Conservation (phyloP, 2,888 invertebrate genomes). For the Callosobruchus maculatus region DNA sequence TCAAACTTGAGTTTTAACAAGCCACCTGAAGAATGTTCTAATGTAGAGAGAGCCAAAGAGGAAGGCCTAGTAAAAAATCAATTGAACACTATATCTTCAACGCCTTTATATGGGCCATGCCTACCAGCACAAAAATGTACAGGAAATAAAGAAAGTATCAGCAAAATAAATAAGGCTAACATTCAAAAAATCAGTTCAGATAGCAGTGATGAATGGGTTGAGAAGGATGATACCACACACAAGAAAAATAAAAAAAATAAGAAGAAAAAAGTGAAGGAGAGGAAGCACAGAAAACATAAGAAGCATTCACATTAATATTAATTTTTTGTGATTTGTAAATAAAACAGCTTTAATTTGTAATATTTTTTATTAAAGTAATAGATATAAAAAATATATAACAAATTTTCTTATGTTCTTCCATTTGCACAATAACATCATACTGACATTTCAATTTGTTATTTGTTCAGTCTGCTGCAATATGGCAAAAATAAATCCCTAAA, state of each 20-base stretch:
- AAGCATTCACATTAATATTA: background rate
- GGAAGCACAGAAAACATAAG: constrained; percentile 43
- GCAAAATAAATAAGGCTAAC: too few relatives aligned
- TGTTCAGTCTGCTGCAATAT: background rate
- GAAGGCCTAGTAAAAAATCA: constrained; percentile 2
- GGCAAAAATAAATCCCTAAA: background rate
- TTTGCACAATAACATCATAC: background rate
- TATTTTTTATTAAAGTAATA: background rate
- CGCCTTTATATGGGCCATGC: background rate
- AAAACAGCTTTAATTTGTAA: background rate
- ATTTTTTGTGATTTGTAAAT: background rate
- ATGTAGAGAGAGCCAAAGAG: background rate
- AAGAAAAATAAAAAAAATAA: constrained; percentile 27
- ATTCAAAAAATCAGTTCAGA: constrained; percentile 16
- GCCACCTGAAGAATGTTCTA: background rate
- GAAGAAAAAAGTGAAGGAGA: constrained; percentile 31
- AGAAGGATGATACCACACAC: constrained; percentile 25
- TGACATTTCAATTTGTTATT: background rate
- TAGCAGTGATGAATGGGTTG: constrained; percentile 37
- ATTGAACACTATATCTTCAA: background rate
- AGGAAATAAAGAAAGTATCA: too few relatives aligned
- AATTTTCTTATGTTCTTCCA: background rate
- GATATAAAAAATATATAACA: background rate
- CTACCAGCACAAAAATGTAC: background rate
- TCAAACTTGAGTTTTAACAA: background rate